phyloP scores from a whole-genome alignment of 2,888 invertebrate species.

The Heliconius charithonia region DNA sequence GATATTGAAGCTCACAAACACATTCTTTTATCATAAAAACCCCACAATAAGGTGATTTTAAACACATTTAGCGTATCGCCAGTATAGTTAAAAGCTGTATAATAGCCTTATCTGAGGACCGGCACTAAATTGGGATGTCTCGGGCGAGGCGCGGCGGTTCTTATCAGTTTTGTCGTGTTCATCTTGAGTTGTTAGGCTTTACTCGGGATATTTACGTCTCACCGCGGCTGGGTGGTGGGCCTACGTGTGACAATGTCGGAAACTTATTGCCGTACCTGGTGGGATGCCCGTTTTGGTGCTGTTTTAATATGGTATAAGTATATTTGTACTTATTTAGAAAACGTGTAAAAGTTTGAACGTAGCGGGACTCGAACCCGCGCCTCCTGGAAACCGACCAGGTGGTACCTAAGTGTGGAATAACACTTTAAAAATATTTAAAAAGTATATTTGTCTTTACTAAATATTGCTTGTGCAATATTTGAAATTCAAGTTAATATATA shows the following conservation, averaged over 20 bases:
- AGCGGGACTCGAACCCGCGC: too few relatives aligned
- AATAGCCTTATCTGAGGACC: conserved; percentile 81
- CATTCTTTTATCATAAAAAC: conserved; percentile 62
- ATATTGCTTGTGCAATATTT: conserved; percentile 33
- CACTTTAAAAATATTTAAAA: too few relatives aligned
- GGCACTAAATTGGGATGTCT: conserved; percentile 84
- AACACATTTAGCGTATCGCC: conserved; percentile 80
- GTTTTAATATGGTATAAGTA: conserved; percentile 51
- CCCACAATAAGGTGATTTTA: conserved; percentile 74
- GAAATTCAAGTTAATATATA: conserved; percentile 38
- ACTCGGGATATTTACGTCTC: conserved; percentile 78
- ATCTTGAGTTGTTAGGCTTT: conserved; percentile 84
- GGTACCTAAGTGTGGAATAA: too few relatives aligned
- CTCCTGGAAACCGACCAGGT: too few relatives aligned
- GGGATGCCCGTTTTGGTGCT: conserved; percentile 52
- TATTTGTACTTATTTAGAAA: too few relatives aligned
- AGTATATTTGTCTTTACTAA: conserved; percentile 40
- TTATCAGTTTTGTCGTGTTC: conserved; percentile 83
- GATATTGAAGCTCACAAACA: conserved; percentile 53
- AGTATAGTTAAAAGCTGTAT: conserved; percentile 84
- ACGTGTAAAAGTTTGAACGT: too few relatives aligned
- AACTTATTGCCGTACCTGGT: conserved; percentile 67
- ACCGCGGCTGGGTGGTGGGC: conserved; percentile 67
- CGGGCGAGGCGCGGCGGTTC: conserved; percentile 70
- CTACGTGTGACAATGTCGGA: conserved; percentile 73